phyloP scores from a whole-genome alignment of 2,113 vertebrate species.

The Argyrosomus japonicus region DNA sequence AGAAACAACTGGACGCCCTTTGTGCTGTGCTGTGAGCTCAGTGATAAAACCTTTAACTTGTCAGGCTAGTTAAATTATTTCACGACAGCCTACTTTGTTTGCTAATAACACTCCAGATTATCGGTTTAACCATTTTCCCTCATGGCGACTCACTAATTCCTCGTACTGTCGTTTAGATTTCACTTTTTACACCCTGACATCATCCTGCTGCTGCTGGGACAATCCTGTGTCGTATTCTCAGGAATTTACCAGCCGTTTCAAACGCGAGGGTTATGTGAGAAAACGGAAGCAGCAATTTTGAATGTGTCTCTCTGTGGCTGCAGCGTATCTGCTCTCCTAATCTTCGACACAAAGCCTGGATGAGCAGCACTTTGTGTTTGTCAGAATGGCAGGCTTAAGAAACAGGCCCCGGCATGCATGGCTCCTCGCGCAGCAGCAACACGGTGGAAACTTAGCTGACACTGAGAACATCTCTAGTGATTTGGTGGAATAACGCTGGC shows the following conservation, averaged over 20 bases:
- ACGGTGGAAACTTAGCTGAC: slow-evolving; percentile 77
- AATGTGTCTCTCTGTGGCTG: slow-evolving; percentile 73
- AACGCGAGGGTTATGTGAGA: slow-evolving; percentile 53
- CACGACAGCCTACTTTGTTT: slow-evolving; percentile 44
- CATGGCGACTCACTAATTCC: slow-evolving; percentile 16
- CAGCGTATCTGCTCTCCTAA: slow-evolving; percentile 78
- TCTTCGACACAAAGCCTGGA: slow-evolving; percentile 83
- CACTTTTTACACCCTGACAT: slow-evolving; percentile 33
- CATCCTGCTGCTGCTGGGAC: slow-evolving; percentile 25
- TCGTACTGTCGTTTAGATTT: slow-evolving; percentile 22
- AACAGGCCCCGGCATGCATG: slow-evolving; percentile 78
- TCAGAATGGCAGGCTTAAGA: slow-evolving; percentile 73
- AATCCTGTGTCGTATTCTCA: slow-evolving; percentile 30
- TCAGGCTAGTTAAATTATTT: slow-evolving; percentile 65
- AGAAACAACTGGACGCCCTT: slow-evolving; percentile 62
- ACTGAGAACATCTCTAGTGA: slow-evolving; percentile 66
- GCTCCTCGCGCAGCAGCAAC: slow-evolving; percentile 56
- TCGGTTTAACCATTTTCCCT: slow-evolving; percentile 34
- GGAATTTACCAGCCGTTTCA: slow-evolving; percentile 50
- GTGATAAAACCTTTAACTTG: slow-evolving; percentile 66
- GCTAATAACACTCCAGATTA: slow-evolving; percentile 53
- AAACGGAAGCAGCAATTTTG: slow-evolving; percentile 72
- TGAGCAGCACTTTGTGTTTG: slow-evolving; percentile 81
- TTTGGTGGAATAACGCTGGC: slow-evolving; percentile 59
- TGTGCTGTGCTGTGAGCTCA: slow-evolving; percentile 48